Conservation (phyloP, 2,797 vertebrate species). For the Paratrypauchen microcephalus region DNA sequence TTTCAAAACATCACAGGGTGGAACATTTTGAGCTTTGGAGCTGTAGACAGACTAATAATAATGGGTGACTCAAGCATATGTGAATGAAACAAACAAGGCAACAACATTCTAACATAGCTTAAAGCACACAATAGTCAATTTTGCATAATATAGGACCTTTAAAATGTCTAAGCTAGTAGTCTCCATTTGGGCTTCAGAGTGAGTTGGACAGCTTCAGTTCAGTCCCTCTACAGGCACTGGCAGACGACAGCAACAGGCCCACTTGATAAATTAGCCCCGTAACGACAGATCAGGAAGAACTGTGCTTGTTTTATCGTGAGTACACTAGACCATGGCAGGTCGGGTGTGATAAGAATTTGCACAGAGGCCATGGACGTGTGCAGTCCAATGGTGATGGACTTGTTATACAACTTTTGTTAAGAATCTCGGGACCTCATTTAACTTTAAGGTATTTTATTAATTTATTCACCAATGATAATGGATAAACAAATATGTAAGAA, state of each 20-base stretch:
- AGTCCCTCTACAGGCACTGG: constrained; percentile 23
- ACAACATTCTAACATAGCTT: too few species aligned
- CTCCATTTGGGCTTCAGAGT: constrained; percentile 7
- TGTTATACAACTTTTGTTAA: constrained; percentile 32
- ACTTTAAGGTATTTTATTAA: constrained; percentile 22
- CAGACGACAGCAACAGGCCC: constrained; percentile 52
- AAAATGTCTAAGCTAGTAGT: not conserved
- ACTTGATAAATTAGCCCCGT: constrained; percentile 60
- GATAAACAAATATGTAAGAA: constrained; percentile 31
- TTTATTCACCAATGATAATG: constrained; percentile 12
- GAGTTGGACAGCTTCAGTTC: constrained; percentile 6
- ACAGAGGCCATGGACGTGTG: constrained; percentile 31
- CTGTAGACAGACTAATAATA: too few species aligned
- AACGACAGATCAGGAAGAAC: constrained; percentile 68
- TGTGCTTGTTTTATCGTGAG: constrained; percentile 56
- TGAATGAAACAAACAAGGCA: too few species aligned
- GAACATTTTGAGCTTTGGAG: too few species aligned
- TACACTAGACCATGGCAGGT: constrained; percentile 53
- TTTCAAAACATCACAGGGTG: too few species aligned
- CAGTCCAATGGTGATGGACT: constrained; percentile 52
- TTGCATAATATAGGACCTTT: too few species aligned
- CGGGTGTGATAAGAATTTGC: constrained; percentile 65
- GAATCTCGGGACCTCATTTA: constrained; percentile 15
- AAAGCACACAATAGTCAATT: too few species aligned
- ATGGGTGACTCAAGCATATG: too few species aligned